phyloP scores from a whole-genome alignment of 2,113 vertebrate genomes.

The Phrynosoma blainvillii region DNA sequence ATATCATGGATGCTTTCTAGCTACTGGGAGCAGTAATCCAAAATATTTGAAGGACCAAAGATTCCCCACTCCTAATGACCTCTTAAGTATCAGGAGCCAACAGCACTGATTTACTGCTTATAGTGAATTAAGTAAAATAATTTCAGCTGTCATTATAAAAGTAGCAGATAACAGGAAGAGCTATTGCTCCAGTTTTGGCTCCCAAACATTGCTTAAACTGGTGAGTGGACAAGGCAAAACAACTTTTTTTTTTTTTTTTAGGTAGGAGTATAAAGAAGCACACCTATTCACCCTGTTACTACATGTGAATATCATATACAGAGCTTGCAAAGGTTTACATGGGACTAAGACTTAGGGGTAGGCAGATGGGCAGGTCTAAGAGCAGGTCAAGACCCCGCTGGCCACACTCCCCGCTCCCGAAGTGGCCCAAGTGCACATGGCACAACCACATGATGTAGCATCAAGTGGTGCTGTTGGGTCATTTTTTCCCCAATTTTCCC shows the following conservation, averaged over 20 bases:
- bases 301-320: not conserved
- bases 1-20: no score
- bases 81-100: not conserved
- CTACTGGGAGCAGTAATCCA: no score
- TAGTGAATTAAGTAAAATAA: not conserved
- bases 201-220: not conserved
- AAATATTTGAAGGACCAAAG: no score
- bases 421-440: no score
- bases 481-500: no score
- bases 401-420: no score
- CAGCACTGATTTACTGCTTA: not conserved
- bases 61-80: no score
- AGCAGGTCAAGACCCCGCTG: no score
- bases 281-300: not conserved
- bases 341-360: not conserved
- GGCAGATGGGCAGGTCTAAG: no score
- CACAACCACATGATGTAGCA: no score
- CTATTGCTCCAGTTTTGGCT: not conserved
- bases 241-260: not conserved
- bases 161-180: not conserved
- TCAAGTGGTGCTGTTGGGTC: no score
- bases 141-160: not conserved
- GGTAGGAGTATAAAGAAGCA: not conserved
- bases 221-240: no score
- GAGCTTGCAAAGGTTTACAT: not conserved